A percentile compares a stretch with the other conserved stretches of the same genome.
Conservation (phyloP, 2,113 vertebrate species). For the Cyprinus carpio region DNA sequence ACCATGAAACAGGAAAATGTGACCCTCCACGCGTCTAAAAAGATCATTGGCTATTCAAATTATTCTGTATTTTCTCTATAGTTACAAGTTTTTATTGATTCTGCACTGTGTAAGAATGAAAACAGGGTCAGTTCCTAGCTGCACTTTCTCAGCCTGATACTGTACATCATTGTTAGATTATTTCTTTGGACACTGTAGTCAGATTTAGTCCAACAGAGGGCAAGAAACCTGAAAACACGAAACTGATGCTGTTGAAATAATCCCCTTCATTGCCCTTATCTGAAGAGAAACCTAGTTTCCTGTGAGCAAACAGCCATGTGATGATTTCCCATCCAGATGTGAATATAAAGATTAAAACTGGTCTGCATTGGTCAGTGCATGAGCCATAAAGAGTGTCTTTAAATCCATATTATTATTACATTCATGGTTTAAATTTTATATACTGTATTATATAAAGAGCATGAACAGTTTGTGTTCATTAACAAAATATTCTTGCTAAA, state of each 20-base stretch:
- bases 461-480: no score
- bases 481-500: no score
- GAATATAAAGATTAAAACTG: neutral
- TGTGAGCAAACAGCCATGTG: neutral
- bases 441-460: no score
- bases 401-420: neutral
- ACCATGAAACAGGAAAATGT: neutral
- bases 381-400: neutral
- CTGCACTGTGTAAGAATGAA: neutral
- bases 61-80: neutral
- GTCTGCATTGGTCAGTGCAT: neutral
- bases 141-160: neutral
- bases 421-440: no score
- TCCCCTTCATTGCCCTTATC: neutral
- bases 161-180: neutral
- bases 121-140: no score
- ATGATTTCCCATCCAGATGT: neutral
- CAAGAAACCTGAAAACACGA: neutral
- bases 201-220: neutral
- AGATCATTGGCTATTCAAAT: neutral
- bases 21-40: neutral
- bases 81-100: neutral
- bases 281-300: neutral
- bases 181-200: neutral
- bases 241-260: neutral